Evolutionary conservation across 2,797 vertebrate species (phyloP), one percentile per base, ranked within the genome.

Genomic region (Gobionotothen gibberifrons): DNA sequence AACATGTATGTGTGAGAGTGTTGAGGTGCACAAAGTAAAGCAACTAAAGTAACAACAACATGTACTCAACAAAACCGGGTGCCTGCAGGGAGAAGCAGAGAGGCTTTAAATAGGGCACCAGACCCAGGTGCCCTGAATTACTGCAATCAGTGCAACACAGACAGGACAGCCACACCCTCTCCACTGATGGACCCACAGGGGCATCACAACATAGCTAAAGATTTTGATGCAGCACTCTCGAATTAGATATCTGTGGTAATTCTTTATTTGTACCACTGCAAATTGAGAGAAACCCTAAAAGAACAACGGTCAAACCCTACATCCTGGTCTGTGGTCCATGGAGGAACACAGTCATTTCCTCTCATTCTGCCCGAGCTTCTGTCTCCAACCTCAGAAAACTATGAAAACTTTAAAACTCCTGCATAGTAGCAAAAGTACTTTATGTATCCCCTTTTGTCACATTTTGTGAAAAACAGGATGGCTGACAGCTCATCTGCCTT

Each of bases 281-380:
- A 83, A 82, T 84, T 53, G 49, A 64, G 9, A 44, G 19, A 32
- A 40, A 21, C 54, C 71, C 53, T 42, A 47, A 72, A 47, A 79
- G 43, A 70, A 42, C 32, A 76, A 75, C 32, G 19, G 48, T 68
- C 48, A 65, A 54, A 52, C 15, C 36, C 68, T 67, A 66, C 70
- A 65, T 59, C 59, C 69, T 78, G 64, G 58, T 74, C 74, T 90
- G 86, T 88, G 90, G 46, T 86, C 56, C 10, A 53, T 11, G 58
- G 56, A 86, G 32, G 76, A 54, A 85, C 69, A 57, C 68, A 53
- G 76, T 89, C 71, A 91, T 89, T 90, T 93, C 90, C 90, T 90
- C 48, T 72, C 15, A 55, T 48, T 81, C 44, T 62, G 21, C 26
- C 51, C n/a, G 10, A 59, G 43, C 44, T 26, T 79, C 47, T 74